phyloP scores from a whole-genome alignment of 1,140 invertebrate genomes.

The Mercenaria mercenaria region DNA sequence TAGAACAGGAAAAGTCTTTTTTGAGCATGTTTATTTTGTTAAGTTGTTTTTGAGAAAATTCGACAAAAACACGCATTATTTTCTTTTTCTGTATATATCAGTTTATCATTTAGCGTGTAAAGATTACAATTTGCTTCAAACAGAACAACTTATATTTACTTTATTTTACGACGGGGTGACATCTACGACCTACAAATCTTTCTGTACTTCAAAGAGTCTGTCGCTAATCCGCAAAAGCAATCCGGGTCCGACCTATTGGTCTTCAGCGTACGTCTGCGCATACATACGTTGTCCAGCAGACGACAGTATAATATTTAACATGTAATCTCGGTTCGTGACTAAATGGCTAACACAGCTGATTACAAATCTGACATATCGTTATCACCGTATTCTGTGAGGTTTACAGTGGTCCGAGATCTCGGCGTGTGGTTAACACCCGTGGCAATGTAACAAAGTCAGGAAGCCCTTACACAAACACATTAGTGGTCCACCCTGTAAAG shows the following conservation, averaged over 20 bases:
- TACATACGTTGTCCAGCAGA: constrained; percentile 12
- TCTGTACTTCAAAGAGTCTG: not conserved
- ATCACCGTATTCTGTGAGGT: not conserved
- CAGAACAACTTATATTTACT: not conserved
- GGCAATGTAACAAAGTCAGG: constrained; percentile 14
- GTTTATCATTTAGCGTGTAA: not conserved
- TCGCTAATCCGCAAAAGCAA: not conserved
- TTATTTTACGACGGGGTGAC: not conserved
- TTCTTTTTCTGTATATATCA: not conserved
- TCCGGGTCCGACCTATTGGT: not conserved
- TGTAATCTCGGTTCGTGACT: constrained; percentile 27
- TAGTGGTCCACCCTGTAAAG: constrained; percentile 3
- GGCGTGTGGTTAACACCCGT: constrained; percentile 37
- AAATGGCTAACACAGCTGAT: not conserved
- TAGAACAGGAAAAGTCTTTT: not conserved
- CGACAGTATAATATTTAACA: not conserved
- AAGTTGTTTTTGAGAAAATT: not conserved
- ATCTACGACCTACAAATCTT: not conserved
- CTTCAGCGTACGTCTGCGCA: not conserved
- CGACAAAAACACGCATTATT: not conserved
- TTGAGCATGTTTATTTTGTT: not conserved
- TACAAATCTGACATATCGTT: not conserved
- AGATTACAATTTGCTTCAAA: not conserved
- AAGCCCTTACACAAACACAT: constrained; percentile 38
- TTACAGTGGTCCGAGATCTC: not conserved